Conservation (phyloP, 2,797 vertebrate species). For the Pseudochirops cupreus region DNA sequence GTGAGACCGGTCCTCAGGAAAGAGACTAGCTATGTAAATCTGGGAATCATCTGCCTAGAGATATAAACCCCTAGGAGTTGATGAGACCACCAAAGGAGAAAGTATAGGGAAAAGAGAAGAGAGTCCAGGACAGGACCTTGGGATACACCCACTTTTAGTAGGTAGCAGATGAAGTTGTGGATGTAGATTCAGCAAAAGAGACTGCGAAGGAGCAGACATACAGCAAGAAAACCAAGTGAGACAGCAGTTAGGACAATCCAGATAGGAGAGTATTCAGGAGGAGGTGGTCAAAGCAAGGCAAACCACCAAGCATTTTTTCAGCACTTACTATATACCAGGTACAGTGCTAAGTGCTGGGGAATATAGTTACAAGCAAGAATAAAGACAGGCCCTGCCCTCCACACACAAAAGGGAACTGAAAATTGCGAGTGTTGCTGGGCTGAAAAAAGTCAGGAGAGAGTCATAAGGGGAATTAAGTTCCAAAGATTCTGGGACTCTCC, state of each 20-base stretch:
- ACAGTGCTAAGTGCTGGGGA: not conserved
- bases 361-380: not conserved
- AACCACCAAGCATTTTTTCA: not conserved
- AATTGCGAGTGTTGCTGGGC: not conserved
- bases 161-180: no score
- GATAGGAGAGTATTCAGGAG: not conserved
- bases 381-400: not conserved
- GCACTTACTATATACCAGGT: not conserved
- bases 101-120: not conserved
- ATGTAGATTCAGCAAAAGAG: not conserved
- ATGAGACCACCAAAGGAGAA: not conserved
- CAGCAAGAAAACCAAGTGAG: not conserved
- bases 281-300: not conserved
- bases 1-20: not conserved
- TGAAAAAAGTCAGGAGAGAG: not conserved
- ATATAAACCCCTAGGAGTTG: not conserved
- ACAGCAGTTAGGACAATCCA: not conserved
- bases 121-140: not conserved
- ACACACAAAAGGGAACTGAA: not conserved
- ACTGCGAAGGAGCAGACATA: not conserved
- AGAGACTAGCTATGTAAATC: not conserved
- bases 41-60: not conserved
- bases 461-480: not conserved
- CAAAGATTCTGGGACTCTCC: not conserved
- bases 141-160: no score